Evolutionary conservation across 2,888 invertebrate genomes (phyloP).

Genomic region (Autographa pulchrina): DNA sequence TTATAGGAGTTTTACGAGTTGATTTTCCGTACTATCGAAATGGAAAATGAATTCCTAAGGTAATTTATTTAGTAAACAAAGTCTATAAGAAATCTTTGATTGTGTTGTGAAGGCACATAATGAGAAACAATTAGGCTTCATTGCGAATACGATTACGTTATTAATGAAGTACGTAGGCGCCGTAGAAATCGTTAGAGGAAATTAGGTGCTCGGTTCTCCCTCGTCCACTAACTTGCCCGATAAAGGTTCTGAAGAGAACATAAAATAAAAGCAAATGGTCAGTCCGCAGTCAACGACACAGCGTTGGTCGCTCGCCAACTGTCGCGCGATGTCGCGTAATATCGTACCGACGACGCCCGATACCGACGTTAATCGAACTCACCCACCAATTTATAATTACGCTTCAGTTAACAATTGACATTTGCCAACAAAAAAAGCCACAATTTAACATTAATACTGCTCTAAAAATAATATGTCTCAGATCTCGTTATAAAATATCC

Average conservation of each 20-base stretch:
- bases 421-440: constrained; percentile 51
- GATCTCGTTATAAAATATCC: constrained; percentile 43
- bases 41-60: constrained; percentile 1
- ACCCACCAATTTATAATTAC: constrained; percentile 62
- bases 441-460: constrained; percentile 46
- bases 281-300: constrained; percentile 76
- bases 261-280: constrained; percentile 85
- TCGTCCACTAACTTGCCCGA: constrained; percentile 71
- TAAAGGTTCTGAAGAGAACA: constrained; percentile 83
- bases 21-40: constrained; percentile 12
- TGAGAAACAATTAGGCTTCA: not conserved
- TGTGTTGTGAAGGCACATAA: constrained; percentile 1
- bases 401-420: constrained; percentile 62
- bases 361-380: constrained; percentile 60
- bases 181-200: constrained; percentile 29
- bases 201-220: constrained; percentile 46
- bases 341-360: constrained; percentile 47
- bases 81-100: not conserved
- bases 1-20: constrained; percentile 2
- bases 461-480: constrained; percentile 35
- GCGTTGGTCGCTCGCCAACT: constrained; percentile 84
- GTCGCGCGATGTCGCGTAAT: constrained; percentile 65
- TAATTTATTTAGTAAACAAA: not conserved
- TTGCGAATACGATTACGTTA: constrained; percentile 17
- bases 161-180: constrained; percentile 22